Evolutionary conservation across 2,797 vertebrate species (phyloP).

Genomic region (Falco biarmicus): DNA sequence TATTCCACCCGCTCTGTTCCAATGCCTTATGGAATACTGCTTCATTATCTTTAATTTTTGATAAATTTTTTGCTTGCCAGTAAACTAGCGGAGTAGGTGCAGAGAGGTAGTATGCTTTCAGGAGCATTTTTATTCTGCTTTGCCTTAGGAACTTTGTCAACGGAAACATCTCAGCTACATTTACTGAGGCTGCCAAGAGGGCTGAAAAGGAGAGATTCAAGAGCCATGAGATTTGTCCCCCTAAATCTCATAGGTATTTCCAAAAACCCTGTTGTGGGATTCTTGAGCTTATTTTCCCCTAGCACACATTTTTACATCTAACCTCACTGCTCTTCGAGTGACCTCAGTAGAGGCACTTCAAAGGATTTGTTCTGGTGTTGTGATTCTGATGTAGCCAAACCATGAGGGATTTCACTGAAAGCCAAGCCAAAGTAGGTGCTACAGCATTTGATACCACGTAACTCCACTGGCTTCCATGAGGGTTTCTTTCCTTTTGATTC

Average conservation of each 20-base stretch:
- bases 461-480: neutral
- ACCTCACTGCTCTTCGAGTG: neutral
- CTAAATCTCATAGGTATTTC: neutral
- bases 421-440: neutral
- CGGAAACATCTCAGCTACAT: neutral
- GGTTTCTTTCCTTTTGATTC: neutral
- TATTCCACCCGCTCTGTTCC: neutral
- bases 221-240: neutral
- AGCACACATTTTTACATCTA: neutral
- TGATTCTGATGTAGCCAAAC: neutral
- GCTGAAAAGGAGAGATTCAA: conserved; percentile 1
- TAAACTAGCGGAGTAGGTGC: neutral
- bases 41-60: neutral
- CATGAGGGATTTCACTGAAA: neutral
- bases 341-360: neutral
- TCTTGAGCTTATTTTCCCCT: neutral
- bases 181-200: neutral
- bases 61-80: neutral
- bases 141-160: neutral
- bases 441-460: neutral
- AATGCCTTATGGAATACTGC: neutral
- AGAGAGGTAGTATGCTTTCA: neutral
- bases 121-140: neutral
- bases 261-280: neutral
- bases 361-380: neutral